These are phyloP conservation scores for Gymnothorax javanicus DNA, from an alignment of 2,797 vertebrate species.

Conservation along the genomic window DNA sequence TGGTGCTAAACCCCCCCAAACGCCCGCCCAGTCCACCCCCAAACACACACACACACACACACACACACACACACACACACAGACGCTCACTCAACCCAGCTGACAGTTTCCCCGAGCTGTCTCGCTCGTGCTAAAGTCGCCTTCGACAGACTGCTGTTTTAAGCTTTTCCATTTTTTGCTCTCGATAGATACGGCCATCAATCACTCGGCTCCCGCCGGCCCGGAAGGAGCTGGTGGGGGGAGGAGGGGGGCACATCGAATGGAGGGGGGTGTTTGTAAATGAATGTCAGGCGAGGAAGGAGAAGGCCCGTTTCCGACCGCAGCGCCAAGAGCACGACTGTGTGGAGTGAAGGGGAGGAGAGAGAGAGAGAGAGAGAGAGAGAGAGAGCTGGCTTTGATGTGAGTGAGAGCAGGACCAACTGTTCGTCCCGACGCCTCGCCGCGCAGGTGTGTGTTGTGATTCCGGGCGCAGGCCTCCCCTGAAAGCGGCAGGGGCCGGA, in stretches of 20 bases:
- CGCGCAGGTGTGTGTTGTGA: constrained; percentile 75
- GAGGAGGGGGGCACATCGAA: background rate
- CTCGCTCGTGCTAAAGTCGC: constrained; percentile 69
- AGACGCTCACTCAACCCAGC: constrained; percentile 47
- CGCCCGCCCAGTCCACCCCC: constrained; percentile 39
- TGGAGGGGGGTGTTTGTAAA: constrained; percentile 14
- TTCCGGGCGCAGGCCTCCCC: constrained; percentile 66
- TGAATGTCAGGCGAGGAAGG: constrained; percentile 9
- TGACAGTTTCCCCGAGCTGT: constrained; percentile 69
- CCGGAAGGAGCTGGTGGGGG: constrained; percentile 51
- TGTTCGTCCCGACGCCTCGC: constrained; percentile 56
- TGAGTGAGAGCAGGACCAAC: constrained; percentile 42
- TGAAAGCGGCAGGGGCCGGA: constrained; percentile 56
- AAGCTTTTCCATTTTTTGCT: constrained; percentile 22
- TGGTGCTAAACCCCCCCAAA: constrained; percentile 70
- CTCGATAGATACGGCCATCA: constrained; percentile 70
- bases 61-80: constrained; percentile 41
- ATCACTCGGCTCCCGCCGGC: constrained; percentile 59
- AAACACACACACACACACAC: constrained; percentile 46
- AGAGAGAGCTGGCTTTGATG: constrained; percentile 59
- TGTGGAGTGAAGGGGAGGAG: background rate
- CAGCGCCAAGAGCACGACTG: background rate
- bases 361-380: constrained; percentile 59
- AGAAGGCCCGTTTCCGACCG: constrained; percentile 4
- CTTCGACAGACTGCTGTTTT: constrained; percentile 46